Conservation (phyloP, 2,888 invertebrate species). For the Polymixis lichenea region DNA sequence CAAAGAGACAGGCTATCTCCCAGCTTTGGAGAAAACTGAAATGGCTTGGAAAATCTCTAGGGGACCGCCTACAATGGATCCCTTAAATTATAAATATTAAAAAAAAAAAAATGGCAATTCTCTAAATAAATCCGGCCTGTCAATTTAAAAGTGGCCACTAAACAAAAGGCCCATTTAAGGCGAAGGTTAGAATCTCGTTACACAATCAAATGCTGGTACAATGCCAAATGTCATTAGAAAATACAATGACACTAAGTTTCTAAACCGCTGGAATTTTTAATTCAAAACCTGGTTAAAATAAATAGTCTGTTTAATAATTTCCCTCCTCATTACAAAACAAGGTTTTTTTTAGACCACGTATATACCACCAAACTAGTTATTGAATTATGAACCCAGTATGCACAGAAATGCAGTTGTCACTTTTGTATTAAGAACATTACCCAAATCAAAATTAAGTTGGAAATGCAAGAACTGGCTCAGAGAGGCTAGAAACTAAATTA, state of each 20-base stretch:
- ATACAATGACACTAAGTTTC: slow-evolving; percentile 44
- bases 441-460: no score
- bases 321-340: no score
- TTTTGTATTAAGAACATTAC: no score
- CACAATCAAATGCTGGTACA: slow-evolving; percentile 52
- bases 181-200: slow-evolving; percentile 44
- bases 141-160: slow-evolving; percentile 11
- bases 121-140: not conserved
- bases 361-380: no score
- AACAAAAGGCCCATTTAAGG: slow-evolving; percentile 26
- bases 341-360: no score
- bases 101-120: not conserved
- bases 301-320: not conserved
- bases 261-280: slow-evolving; percentile 17
- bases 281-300: not conserved
- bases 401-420: no score
- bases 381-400: no score
- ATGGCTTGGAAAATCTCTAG: slow-evolving; percentile 11
- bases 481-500: no score
- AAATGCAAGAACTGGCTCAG: no score
- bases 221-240: slow-evolving; percentile 58
- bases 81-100: no score
- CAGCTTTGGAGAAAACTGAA: not conserved
- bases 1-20: not conserved
- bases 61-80: not conserved